A percentile compares a stretch with the other conserved stretches of the same genome.
Conservation (phyloP, 2,797 vertebrate species). For the Ataeniobius toweri region DNA sequence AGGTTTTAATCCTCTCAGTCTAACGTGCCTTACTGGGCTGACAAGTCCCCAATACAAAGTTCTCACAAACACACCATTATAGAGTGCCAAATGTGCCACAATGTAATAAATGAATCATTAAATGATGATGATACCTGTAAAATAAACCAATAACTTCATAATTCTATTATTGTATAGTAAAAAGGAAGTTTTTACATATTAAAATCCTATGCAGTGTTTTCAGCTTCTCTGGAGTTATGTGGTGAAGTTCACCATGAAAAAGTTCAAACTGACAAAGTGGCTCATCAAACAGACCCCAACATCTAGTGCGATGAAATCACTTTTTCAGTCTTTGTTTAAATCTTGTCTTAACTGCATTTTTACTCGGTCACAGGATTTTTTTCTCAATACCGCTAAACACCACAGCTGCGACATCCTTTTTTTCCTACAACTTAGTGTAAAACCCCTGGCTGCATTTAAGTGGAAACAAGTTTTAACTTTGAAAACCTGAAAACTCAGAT, state of each 20-base stretch:
- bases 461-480: neutral
- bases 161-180: too few relatives aligned
- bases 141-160: neutral
- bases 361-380: neutral
- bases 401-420: too few relatives aligned
- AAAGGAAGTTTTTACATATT: too few relatives aligned
- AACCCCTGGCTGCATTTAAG: too few relatives aligned
- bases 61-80: slow-evolving; percentile 17
- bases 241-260: too few relatives aligned
- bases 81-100: neutral
- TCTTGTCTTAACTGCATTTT: neutral
- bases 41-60: slow-evolving; percentile 17
- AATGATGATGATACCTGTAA: neutral
- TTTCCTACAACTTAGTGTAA: too few relatives aligned
- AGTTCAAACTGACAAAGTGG: too few relatives aligned
- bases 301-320: neutral
- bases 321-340: neutral
- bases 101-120: neutral
- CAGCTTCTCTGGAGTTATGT: too few relatives aligned
- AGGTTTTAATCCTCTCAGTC: slow-evolving; percentile 24
- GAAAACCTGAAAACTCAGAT: neutral
- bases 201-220: too few relatives aligned
- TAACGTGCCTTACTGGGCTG: slow-evolving; percentile 22
- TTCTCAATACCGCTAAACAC: too few relatives aligned
- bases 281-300: too few relatives aligned